Evolutionary conservation across 2,888 invertebrate species (phyloP), one percentile per base, ranked within the genome.

Genomic region (Ditula angustiorana): DNA sequence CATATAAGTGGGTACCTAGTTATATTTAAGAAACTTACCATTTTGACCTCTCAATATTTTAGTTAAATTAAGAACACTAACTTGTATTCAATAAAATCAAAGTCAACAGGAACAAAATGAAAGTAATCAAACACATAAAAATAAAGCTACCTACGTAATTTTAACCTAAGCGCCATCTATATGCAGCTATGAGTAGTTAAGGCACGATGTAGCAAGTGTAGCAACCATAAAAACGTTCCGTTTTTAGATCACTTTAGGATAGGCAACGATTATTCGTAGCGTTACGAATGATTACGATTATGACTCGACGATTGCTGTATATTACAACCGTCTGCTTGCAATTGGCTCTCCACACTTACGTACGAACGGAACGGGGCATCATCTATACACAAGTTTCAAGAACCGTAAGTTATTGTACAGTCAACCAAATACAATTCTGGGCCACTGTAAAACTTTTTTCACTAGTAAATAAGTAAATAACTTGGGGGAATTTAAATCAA

Each of bases 161-260:
- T 53, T 33, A 28, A 28, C 21, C 16, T 35, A 19, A 57, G 33
- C 33, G 62, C 62, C 62, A 63, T 63, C 62, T 63, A 23, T 33
- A 16, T 4, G 23, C 16, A 5, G 16, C 2, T 7, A 21, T 0
- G n/a, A 10, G 19, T 41, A 41, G 8, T 19, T 41, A 8, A 35
- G 13, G 5, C 7, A 37, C 35, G 33, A 0, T 33, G 33, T n/a
- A 37, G n/a, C n/a, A n/a, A n/a, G 7, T 13, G 35, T 23, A n/a
- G 10, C 7, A 28, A 30, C 53, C 24, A 19, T 11, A n/a, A 37
- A 57, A 2, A 35, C 19, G 16, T 41, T 53, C 58, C 23, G 11
- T 47, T 47, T 64, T 64, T 64, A 53, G 47, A 64, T 5, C 64
- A 47, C 59, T 64, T 62, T 46, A 21, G 19, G 24, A 50, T 58